Evolutionary conservation across 2,888 invertebrate species (phyloP), one percentile per base, ranked within the genome.

Genomic region (Amblyjoppa proteus): DNA sequence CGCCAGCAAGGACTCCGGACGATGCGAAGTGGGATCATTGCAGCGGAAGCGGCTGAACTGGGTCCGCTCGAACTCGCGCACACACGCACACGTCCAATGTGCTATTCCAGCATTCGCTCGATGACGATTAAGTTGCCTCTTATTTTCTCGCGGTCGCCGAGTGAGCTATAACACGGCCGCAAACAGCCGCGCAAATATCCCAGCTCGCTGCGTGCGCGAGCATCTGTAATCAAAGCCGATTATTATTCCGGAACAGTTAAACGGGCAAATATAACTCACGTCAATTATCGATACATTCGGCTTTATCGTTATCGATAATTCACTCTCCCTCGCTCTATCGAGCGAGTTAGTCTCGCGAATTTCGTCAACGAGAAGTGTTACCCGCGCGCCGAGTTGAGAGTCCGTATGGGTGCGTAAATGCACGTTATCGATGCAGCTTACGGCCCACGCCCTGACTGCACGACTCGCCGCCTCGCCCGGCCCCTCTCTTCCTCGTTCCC

Each of bases 381-480:
- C 28, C 20, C 28, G 77, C 69, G 56, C 31, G 5, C 34, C 70
- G 56, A 34, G 20, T 7, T 13, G 20, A 6, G 20, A 58, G 45
- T 16, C 38, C 16, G 64, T 58, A 69, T 34, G n/a, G 64, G 38
- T 64, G 64, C 77, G 53, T 79, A 79, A 79, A 71, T 81, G 85
- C 79, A 56, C 58, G 75, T 85, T 85, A 82, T 85, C 85, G 82
- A 82, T 78, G 85, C 53, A 66, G 70, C 78, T 34, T 64, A 75
- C 78, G 81, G 70, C 81, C 81, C 75, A 85, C 82, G 85, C 85
- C 16, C 79, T 71, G 79, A 82, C 81, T 79, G 82, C 78, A 75
- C 82, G 82, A 75, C 79, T 79, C 82, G 56, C 51, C 78, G 85
- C 85, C 82, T 82, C 85, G 78, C 81, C 85, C 77, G 61, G 69